Evolutionary conservation across 2,797 vertebrate genomes (phyloP).

Genomic region (Tolypeutes matacus): DNA sequence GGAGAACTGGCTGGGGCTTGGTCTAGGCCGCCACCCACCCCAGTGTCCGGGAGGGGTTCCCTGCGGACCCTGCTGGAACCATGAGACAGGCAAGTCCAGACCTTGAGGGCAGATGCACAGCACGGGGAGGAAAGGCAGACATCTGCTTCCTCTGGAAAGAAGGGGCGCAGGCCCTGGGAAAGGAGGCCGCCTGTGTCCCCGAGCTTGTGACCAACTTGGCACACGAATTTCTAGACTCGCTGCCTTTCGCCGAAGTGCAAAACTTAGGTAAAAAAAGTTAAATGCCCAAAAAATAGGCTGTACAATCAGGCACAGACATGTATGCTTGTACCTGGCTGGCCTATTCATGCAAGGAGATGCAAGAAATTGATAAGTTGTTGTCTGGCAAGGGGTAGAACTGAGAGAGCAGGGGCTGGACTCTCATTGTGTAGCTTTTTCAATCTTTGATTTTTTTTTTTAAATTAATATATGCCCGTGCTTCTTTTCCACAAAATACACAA

Average conservation of each 20-base stretch:
- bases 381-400: too few relatives aligned
- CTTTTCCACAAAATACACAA: too few relatives aligned
- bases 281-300: too few relatives aligned
- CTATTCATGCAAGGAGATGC: too few relatives aligned
- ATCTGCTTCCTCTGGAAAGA: conserved; percentile 61
- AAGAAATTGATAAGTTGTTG: too few relatives aligned
- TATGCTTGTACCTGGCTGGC: too few relatives aligned
- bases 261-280: too few relatives aligned
- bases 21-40: background rate
- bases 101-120: background rate
- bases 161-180: background rate
- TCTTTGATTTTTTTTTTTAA: too few relatives aligned
- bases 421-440: too few relatives aligned
- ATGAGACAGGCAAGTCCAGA: background rate
- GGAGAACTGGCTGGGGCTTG: conserved; percentile 4
- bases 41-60: background rate
- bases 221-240: conserved; percentile 71
- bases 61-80: background rate
- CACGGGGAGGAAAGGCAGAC: background rate
- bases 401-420: too few relatives aligned
- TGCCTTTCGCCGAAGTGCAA: conserved; percentile 17
- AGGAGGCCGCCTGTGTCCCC: background rate
- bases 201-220: background rate
- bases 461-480: too few relatives aligned
- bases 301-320: too few relatives aligned